Percentiles rank a stretch among this genome's conserved stretches.
phyloP scores from a whole-genome alignment of 2,888 invertebrate species.

The Formica aserva region DNA sequence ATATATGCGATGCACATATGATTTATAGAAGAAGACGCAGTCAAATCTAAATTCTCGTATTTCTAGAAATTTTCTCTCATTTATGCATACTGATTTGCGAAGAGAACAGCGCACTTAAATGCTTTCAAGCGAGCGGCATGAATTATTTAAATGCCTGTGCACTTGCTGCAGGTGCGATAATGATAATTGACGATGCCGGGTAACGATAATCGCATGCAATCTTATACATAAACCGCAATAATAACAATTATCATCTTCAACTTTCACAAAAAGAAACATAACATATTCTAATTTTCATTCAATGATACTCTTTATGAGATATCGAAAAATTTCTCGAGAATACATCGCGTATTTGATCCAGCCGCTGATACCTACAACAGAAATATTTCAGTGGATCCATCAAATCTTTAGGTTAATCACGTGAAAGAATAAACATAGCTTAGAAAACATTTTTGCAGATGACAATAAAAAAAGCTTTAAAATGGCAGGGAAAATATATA shows the following conservation, averaged over 20 bases:
- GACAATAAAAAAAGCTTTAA: background rate
- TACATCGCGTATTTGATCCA: slow-evolving; percentile 68
- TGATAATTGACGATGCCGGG: slow-evolving; percentile 67
- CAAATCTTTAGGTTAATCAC: background rate
- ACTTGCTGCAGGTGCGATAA: slow-evolving; percentile 64
- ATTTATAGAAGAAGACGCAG: slow-evolving; percentile 63
- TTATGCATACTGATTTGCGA: slow-evolving; percentile 54
- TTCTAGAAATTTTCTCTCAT: slow-evolving; percentile 68
- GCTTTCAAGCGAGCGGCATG: slow-evolving; percentile 59
- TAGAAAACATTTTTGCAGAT: background rate
- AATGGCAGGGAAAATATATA: background rate
- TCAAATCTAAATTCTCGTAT: slow-evolving; percentile 55
- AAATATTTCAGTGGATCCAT: slow-evolving; percentile 20
- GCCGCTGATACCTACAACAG: slow-evolving; percentile 79
- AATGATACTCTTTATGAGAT: slow-evolving; percentile 27
- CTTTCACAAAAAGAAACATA: background rate
- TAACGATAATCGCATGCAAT: slow-evolving; percentile 71
- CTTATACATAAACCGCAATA: slow-evolving; percentile 59
- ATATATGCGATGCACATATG: slow-evolving; percentile 51
- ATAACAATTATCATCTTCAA: slow-evolving; percentile 53
- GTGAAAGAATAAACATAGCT: background rate
- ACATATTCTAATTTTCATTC: slow-evolving; percentile 10
- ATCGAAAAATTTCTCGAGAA: slow-evolving; percentile 64
- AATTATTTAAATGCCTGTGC: slow-evolving; percentile 68
- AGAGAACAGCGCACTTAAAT: slow-evolving; percentile 57